Conservation (phyloP, 2,888 invertebrate species). For the Leistus spinibarbis region DNA sequence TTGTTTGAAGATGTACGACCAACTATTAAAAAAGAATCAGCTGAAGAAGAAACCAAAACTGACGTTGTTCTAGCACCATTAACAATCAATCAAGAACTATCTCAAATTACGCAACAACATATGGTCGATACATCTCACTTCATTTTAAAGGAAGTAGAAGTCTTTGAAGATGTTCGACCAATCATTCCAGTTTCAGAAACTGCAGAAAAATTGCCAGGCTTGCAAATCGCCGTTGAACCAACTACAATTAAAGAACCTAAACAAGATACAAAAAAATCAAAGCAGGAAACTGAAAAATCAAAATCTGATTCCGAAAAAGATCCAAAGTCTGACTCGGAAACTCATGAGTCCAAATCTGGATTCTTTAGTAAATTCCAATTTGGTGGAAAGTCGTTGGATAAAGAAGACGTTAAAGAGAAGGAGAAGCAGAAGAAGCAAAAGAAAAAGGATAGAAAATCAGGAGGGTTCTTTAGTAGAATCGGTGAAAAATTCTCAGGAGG, state of each 20-base stretch:
- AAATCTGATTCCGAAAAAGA: conserved; percentile 1
- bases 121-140: conserved; percentile 49
- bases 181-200: conserved; percentile 23
- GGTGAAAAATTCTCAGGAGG: conserved; percentile 16
- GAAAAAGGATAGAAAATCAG: conserved; percentile 30
- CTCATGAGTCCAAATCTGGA: conserved; percentile 12
- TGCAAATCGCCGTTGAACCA: not conserved
- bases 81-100: conserved; percentile 31
- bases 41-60: conserved; percentile 33
- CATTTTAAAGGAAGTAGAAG: conserved; percentile 47
- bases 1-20: conserved; percentile 49
- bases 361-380: conserved; percentile 30
- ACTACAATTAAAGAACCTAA: not conserved
- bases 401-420: conserved; percentile 37
- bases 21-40: conserved; percentile 25
- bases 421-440: conserved; percentile 26
- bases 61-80: conserved; percentile 18
- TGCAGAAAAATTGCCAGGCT: not conserved
- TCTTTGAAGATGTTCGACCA: conserved; percentile 49
- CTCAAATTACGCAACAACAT: conserved; percentile 45
- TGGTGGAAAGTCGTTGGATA: conserved; percentile 13
- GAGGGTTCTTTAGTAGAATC: conserved; percentile 41
- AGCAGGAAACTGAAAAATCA: not conserved
- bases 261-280: not conserved
- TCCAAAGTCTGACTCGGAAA: not conserved